Evolutionary conservation across 1,140 invertebrate genomes (phyloP).

Genomic region (Drosophila lini): DNA sequence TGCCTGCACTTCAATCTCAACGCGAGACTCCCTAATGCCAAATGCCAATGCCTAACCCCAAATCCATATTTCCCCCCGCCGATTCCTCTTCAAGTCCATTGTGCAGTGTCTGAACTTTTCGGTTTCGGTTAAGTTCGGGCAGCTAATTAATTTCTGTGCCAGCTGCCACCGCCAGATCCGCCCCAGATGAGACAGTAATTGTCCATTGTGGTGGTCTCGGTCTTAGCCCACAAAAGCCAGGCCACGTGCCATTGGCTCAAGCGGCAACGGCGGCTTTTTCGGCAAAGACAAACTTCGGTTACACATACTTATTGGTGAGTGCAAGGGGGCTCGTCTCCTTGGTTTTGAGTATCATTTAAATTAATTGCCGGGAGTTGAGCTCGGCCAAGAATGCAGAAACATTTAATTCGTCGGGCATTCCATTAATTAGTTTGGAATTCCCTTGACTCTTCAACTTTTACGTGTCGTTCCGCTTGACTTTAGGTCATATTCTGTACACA

Average conservation of each 20-base stretch:
- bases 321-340: conserved; percentile 3
- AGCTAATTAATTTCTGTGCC: conserved; percentile 67
- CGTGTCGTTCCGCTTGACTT: neutral
- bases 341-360: conserved; percentile 52
- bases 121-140: conserved; percentile 40
- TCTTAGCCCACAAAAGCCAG: conserved; percentile 11
- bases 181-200: conserved; percentile 62
- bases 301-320: conserved; percentile 9
- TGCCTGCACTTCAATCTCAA: conserved; percentile 21
- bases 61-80: conserved; percentile 2
- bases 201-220: conserved; percentile 43
- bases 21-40: neutral
- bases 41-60: conserved; percentile 6
- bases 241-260: conserved; percentile 31
- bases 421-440: conserved; percentile 18
- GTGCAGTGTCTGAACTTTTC: conserved; percentile 45
- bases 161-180: conserved; percentile 43
- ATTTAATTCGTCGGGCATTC: conserved; percentile 25
- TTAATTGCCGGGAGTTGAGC: conserved; percentile 28
- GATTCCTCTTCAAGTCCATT: conserved; percentile 14
- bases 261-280: conserved; percentile 27
- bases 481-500: neutral
- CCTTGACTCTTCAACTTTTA: neutral
- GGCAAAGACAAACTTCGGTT: conserved; percentile 20
- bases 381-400: conserved; percentile 13